phyloP scores from a whole-genome alignment of 2,113 vertebrate genomes.

The Planiliza haematocheilus region DNA sequence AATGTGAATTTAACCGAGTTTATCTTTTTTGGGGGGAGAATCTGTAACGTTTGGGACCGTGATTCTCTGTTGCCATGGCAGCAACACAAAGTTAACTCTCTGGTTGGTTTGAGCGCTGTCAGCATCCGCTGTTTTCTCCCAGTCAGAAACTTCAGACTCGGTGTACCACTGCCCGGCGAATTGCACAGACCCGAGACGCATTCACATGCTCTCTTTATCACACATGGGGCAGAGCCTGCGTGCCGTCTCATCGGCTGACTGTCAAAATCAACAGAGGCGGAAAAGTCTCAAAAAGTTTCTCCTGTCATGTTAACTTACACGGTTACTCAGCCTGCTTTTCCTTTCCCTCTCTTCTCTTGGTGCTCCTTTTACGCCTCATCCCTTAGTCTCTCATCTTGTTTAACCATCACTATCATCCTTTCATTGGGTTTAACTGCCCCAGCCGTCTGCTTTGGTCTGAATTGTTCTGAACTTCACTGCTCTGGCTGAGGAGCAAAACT shows the following conservation, averaged over 20 bases:
- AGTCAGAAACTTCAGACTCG: constrained; percentile 33
- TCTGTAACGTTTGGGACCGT: not conserved
- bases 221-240: constrained; percentile 34
- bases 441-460: not conserved
- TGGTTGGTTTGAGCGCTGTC: constrained; percentile 36
- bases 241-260: constrained; percentile 47
- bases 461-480: constrained; percentile 6
- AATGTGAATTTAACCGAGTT: no score
- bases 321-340: not conserved
- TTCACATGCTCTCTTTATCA: constrained; percentile 6
- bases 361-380: not conserved
- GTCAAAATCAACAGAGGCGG: constrained; percentile 55
- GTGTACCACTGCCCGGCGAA: constrained; percentile 15
- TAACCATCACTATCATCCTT: constrained; percentile 17
- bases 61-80: constrained; percentile 50
- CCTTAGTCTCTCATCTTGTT: no score
- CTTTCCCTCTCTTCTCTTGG: not conserved
- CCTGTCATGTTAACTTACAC: not conserved
- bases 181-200: constrained; percentile 51
- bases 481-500: no score
- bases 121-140: constrained; percentile 26
- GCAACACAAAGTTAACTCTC: constrained; percentile 45
- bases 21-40: no score
- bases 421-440: not conserved
- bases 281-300: constrained; percentile 37